Conservation (phyloP, 2,888 invertebrate genomes). For the Idaea dimidiata region DNA sequence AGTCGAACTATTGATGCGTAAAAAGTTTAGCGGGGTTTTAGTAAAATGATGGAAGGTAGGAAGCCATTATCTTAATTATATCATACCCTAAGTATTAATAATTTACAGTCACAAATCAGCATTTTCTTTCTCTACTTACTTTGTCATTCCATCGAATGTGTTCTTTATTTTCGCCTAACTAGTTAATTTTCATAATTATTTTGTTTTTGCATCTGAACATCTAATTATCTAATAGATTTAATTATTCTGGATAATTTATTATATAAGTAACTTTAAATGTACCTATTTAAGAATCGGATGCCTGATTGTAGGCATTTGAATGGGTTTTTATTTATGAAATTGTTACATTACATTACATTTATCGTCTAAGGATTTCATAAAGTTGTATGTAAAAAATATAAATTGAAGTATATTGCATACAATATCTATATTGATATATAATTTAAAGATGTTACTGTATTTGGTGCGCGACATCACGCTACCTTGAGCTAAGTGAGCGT, state of each 20-base stretch:
- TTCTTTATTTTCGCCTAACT: conserved; percentile 34
- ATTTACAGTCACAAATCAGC: conserved; percentile 41
- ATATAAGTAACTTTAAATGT: background rate
- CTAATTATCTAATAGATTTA: background rate
- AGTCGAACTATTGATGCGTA: background rate
- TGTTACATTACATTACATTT: too few species aligned
- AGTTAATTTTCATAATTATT: conserved; percentile 9
- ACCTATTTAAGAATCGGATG: background rate
- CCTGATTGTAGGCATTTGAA: background rate
- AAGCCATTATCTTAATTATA: background rate
- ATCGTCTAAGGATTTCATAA: background rate
- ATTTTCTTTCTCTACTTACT: conserved; percentile 39
- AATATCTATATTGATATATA: background rate
- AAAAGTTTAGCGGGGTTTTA: background rate
- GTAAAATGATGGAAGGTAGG: background rate
- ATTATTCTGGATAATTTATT: background rate
- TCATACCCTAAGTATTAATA: background rate
- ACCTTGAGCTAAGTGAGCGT: too few species aligned
- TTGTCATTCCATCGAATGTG: conserved; percentile 64
- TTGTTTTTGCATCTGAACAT: background rate
- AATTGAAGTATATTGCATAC: background rate
- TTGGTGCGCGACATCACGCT: background rate
- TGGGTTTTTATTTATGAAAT: too few species aligned
- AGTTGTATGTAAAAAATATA: background rate
- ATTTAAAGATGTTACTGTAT: background rate